These are phyloP conservation scores for Drepanosiphum platanoidis DNA, from an alignment of 2,888 invertebrate genomes.

Conservation along the genomic window DNA sequence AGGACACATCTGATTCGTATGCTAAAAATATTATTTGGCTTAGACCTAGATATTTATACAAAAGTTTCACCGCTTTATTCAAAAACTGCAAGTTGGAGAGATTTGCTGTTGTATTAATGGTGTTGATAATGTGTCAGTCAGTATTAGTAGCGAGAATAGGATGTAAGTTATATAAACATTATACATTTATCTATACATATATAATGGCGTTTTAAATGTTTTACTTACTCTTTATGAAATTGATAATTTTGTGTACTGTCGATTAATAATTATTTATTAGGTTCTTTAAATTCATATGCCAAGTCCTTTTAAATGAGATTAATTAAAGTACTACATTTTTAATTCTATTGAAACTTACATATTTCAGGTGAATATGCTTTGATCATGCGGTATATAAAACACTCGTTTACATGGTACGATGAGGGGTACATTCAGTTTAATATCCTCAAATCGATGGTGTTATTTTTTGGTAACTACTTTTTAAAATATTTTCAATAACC, in stretches of 20 bases:
- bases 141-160: constrained; percentile 13
- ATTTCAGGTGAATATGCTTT: constrained; percentile 64
- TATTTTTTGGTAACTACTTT: constrained; percentile 63
- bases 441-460: constrained; percentile 63
- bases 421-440: constrained; percentile 64
- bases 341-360: background rate
- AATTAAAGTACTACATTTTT: background rate
- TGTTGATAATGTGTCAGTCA: constrained; percentile 7
- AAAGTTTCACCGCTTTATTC: background rate
- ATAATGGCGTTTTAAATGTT: background rate
- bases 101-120: background rate
- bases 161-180: background rate
- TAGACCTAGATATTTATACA: background rate
- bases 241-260: background rate
- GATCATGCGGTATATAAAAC: constrained; percentile 63
- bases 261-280: background rate
- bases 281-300: background rate
- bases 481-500: background rate
- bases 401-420: constrained; percentile 64
- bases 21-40: background rate
- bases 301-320: background rate
- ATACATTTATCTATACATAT: background rate
- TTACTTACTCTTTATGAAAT: too few species aligned
- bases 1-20: constrained; percentile 21
- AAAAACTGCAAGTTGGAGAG: constrained; percentile 6